Percentiles rank a stretch among this genome's conserved stretches.
Evolutionary conservation across 2,888 invertebrate genomes (phyloP).

Genomic region (Lasius platythorax): DNA sequence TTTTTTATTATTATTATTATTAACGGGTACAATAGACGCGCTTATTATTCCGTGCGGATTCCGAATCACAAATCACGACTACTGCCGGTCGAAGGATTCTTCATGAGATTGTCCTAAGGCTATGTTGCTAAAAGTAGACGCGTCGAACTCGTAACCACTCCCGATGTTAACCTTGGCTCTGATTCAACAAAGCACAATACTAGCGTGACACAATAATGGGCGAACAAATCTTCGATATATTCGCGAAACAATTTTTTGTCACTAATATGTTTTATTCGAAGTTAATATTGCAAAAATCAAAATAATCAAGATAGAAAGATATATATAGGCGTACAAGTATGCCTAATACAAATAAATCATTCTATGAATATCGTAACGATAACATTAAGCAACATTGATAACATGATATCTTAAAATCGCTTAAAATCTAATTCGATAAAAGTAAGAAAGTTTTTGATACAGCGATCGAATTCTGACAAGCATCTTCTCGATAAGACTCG

Average conservation of each 20-base stretch:
- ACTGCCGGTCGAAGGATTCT: neutral
- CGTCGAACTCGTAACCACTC: conserved; percentile 24
- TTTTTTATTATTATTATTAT: neutral
- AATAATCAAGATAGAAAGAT: no score
- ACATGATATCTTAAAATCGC: neutral
- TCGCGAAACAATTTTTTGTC: neutral
- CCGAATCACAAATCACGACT: neutral
- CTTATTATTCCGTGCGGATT: neutral
- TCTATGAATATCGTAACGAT: neutral
- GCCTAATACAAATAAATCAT: neutral
- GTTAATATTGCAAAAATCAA: neutral
- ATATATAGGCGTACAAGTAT: neutral
- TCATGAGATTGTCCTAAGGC: neutral
- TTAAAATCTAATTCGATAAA: neutral
- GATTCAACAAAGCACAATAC: conserved; percentile 22
- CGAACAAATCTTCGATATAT: neutral
- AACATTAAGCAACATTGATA: neutral
- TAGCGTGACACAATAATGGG: neutral
- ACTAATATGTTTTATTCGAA: neutral
- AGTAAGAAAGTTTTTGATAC: neutral
- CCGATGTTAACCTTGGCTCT: conserved; percentile 41
- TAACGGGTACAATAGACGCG: neutral
- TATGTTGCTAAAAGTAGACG: conserved; percentile 20
- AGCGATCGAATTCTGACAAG: neutral
- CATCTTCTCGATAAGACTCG: neutral